Conservation (phyloP, 2,113 vertebrate species). For the Theristicus caerulescens region DNA sequence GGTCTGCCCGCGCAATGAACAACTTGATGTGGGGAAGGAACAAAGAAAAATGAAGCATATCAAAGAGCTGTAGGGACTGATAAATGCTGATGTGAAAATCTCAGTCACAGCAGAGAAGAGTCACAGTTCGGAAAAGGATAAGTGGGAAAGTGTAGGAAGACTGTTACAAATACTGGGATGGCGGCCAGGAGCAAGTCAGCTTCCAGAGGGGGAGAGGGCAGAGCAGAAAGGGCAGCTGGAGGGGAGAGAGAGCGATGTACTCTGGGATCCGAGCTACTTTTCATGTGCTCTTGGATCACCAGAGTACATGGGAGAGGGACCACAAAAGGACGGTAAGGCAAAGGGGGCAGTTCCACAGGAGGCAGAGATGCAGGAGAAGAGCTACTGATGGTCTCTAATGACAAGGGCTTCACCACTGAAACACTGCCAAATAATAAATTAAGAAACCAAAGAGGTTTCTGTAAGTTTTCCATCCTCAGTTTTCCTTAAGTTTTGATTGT, state of each 20-base stretch:
- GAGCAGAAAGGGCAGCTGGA: not conserved
- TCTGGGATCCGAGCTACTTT: not conserved
- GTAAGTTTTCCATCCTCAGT: not conserved
- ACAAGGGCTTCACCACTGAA: not conserved
- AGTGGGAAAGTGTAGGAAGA: not conserved
- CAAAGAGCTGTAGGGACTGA: not conserved
- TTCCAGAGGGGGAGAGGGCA: not conserved
- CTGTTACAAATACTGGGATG: not conserved
- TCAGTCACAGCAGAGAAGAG: not conserved
- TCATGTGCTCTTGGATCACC: not conserved
- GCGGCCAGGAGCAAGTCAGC: not conserved
- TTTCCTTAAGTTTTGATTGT: not conserved
- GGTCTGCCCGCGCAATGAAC: not conserved
- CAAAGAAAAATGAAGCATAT: not conserved
- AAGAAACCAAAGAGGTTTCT: not conserved
- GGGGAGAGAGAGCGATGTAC: not conserved
- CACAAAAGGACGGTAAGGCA: rapidly evolving
- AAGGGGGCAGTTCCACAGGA: not conserved
- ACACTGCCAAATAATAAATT: not conserved
- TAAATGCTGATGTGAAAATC: not conserved
- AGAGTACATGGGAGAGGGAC: not conserved
- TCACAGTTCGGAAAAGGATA: not conserved
- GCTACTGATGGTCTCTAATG: not conserved
- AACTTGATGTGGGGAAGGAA: not conserved
- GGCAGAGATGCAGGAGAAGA: not conserved